Base-by-base conservation (phyloP, 2,888 invertebrate species). In the Imbricaverruca yamaguchii region DNA sequence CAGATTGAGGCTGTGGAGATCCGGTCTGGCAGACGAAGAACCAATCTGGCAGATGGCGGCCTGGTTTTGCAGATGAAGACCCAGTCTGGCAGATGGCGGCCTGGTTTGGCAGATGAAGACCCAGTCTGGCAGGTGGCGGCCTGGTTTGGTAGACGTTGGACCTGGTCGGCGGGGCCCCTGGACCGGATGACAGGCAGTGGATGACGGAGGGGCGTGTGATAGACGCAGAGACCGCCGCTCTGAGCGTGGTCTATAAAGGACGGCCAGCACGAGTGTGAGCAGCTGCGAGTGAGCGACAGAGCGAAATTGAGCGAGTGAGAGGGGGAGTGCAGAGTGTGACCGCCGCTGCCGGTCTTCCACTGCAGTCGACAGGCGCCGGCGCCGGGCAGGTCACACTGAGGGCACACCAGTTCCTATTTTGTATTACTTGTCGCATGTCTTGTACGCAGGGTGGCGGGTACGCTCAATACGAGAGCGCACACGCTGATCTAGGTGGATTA, bases 261-360 rank as follows among this genome's bases (percentile, higher is more conserved):
- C 74, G 55, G 59, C 59, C 12, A 7, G 59, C 11, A 59, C 59
- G 59, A 59, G 15, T 13, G 59, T 11, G 15, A 59, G 4, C 15
- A 59, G 59, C 11, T 59, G 59, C 15, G 59, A 59, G 59, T 59
- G 59, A 59, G 59, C 59, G 59, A 15, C 59, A 59, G 59, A 15
- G 59, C 59, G 15, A 79, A 39, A 15, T 23, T 18, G 63, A 25
- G 61, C 23, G 39, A 57, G 25, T 23, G 59, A 55, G 18, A 25
- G 18, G 21, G 21, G 55, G 15, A 39, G 10, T 80, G 57, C n/a
- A n/a, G 21, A 61, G 63, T 18, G 80, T 15, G 39, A 61, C 56
- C 25, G 57, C 80, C 80, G 81, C 63, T 80, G 81, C 80, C 81
- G 80, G 80, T n/a, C 80, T 80, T 53, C 80, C 80, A 39, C 57